A percentile compares a stretch with the other conserved stretches of the same genome.
These are phyloP conservation scores for Ciona savignyi DNA, from an alignment of 23 tunicate species.

Conservation along the genomic window DNA sequence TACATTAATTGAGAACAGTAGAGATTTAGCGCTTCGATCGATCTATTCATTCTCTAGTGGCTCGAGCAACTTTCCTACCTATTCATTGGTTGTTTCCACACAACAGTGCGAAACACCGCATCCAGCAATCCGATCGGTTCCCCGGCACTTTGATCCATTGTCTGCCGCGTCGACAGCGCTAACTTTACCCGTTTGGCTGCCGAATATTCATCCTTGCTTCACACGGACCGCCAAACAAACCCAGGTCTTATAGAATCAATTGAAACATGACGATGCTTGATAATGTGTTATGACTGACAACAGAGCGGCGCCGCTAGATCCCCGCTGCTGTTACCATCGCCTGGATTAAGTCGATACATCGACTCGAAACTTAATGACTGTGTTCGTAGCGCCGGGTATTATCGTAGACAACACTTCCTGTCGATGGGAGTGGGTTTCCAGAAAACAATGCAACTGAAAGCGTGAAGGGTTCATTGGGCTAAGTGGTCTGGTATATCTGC, in stretches of 20 bases:
- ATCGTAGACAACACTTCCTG: neutral
- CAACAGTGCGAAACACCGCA: neutral
- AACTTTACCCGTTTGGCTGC: neutral
- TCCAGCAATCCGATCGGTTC: neutral
- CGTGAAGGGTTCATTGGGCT: neutral
- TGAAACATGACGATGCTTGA: neutral
- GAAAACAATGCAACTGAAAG: neutral
- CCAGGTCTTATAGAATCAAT: neutral
- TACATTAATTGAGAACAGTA: neutral
- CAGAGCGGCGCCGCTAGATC: neutral
- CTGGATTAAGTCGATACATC: neutral
- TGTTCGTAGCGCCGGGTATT: neutral
- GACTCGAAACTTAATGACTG: neutral
- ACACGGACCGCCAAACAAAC: neutral
- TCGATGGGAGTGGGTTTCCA: neutral
- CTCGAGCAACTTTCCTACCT: neutral
- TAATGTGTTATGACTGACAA: conserved; percentile 1
- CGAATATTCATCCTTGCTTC: neutral
- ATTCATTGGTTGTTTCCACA: neutral
- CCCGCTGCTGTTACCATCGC: neutral
- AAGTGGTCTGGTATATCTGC: neutral
- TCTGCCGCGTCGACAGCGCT: neutral
- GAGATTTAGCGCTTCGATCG: neutral
- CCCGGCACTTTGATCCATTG: neutral
- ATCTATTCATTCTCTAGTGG: neutral